phyloP scores from a whole-genome alignment of 2,888 invertebrate species.

The Caenorhabditis macrosperma region DNA sequence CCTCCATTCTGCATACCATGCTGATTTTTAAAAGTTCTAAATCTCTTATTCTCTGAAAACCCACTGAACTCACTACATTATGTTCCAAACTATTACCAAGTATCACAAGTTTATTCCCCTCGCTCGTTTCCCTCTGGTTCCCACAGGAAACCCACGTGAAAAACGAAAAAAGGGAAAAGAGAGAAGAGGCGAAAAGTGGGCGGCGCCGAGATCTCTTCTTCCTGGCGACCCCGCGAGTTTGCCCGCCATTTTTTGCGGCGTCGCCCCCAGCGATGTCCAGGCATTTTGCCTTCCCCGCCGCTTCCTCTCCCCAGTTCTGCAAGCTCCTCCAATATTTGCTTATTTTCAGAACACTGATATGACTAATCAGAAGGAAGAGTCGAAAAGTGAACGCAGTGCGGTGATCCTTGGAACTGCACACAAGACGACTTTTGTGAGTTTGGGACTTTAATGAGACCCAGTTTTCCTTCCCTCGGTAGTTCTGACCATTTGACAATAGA shows the following conservation, averaged over 20 bases:
- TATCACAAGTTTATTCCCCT: background rate
- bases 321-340: too few species aligned
- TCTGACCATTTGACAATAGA: too few species aligned
- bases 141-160: background rate
- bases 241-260: slow-evolving; percentile 34
- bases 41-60: background rate
- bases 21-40: background rate
- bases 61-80: too few species aligned
- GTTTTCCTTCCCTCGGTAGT: background rate
- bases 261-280: slow-evolving; percentile 33
- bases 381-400: slow-evolving; percentile 38
- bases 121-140: too few species aligned
- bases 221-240: slow-evolving; percentile 44
- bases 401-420: slow-evolving; percentile 51
- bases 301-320: background rate
- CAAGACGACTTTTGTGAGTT: slow-evolving; percentile 52
- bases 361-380: slow-evolving; percentile 56
- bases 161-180: slow-evolving; percentile 8
- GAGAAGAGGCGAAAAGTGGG: slow-evolving; percentile 37
- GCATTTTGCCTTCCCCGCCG: background rate
- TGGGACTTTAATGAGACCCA: too few species aligned
- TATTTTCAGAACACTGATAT: slow-evolving; percentile 34
- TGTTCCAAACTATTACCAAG: too few species aligned
- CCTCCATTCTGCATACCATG: background rate
- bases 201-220: slow-evolving; percentile 46